Percentiles rank a stretch among this genome's conserved stretches.
phyloP scores from a whole-genome alignment of 2,888 invertebrate genomes.

The Invenusta paracnida region DNA sequence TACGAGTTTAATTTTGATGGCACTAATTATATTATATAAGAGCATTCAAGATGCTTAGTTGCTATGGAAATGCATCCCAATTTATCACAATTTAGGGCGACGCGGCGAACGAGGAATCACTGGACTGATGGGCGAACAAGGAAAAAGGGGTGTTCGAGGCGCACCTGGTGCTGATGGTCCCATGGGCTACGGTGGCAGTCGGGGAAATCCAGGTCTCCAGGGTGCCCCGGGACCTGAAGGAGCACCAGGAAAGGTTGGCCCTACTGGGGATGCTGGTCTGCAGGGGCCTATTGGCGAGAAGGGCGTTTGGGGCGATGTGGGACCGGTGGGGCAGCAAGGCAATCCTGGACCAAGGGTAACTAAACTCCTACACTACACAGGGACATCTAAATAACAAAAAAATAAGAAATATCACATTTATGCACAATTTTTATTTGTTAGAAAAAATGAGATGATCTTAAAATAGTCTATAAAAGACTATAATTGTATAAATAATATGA shows the following conservation, averaged over 20 bases:
- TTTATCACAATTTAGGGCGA: neutral
- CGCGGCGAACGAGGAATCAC: constrained; percentile 31
- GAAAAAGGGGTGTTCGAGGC: constrained; percentile 35
- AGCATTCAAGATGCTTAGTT: too few relatives aligned
- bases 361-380: constrained; percentile 44
- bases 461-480: too few relatives aligned
- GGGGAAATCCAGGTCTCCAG: constrained; percentile 23
- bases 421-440: too few relatives aligned
- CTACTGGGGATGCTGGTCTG: neutral
- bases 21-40: too few relatives aligned
- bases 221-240: constrained; percentile 37
- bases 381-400: too few relatives aligned
- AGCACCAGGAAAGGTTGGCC: constrained; percentile 20
- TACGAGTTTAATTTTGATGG: too few relatives aligned
- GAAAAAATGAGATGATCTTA: too few relatives aligned
- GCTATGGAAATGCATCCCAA: too few relatives aligned
- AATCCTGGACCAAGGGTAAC: constrained; percentile 69
- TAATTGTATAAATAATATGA: too few relatives aligned
- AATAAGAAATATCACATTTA: constrained; percentile 7
- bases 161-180: constrained; percentile 29
- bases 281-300: constrained; percentile 33
- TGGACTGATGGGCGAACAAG: constrained; percentile 32
- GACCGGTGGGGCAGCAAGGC: constrained; percentile 27
- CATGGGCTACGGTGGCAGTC: constrained; percentile 21
- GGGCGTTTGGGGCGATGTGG: constrained; percentile 34